A percentile compares a stretch with the other conserved stretches of the same genome.
Conservation (phyloP, 2,888 invertebrate genomes). For the Polyploca ridens region DNA sequence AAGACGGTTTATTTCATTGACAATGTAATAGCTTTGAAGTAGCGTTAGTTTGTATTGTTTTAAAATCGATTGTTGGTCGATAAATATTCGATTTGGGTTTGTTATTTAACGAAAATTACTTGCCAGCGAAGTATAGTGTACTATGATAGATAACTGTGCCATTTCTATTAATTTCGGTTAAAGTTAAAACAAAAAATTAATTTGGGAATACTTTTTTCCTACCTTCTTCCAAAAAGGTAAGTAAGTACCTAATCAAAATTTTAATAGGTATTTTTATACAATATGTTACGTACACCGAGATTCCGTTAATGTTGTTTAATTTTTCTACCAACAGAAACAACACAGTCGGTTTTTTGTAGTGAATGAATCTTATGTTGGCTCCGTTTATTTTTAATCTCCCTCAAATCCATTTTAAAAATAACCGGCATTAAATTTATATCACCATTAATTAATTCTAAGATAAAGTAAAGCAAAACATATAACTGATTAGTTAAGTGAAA, state of each 20-base stretch:
- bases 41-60: background rate
- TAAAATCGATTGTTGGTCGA: background rate
- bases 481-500: slow-evolving; percentile 55
- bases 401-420: slow-evolving; percentile 14
- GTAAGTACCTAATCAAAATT: too few species aligned
- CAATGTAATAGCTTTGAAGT: background rate
- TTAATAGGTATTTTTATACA: too few species aligned
- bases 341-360: background rate
- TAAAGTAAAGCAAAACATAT: slow-evolving; percentile 40
- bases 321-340: too few species aligned
- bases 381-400: slow-evolving; percentile 3
- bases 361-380: background rate
- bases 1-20: slow-evolving; percentile 5
- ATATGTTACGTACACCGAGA: too few species aligned
- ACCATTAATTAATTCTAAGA: slow-evolving; percentile 36
- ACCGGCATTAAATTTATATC: slow-evolving; percentile 15
- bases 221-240: too few species aligned
- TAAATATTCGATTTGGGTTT: background rate
- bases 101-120: background rate
- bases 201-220: too few species aligned
- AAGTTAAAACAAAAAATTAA: too few species aligned
- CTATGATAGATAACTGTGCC: too few species aligned
- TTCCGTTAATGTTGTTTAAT: too few species aligned
- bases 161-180: too few species aligned
- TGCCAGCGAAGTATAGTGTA: background rate